Conservation (phyloP, 2,797 vertebrate species). For the Poeciliopsis infans region DNA sequence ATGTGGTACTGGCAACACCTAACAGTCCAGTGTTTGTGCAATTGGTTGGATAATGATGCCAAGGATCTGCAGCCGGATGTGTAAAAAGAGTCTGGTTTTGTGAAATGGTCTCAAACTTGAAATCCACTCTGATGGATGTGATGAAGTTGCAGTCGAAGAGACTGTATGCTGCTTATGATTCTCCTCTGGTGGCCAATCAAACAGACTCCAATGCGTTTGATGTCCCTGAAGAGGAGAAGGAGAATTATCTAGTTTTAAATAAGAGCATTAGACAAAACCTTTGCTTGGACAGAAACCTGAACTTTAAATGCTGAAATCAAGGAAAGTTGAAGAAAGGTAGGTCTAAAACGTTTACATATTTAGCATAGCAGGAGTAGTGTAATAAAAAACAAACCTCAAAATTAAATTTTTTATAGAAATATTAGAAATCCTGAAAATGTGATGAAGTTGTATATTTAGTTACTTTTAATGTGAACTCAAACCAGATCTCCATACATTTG, state of each 20-base stretch:
- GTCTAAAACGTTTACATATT: not conserved
- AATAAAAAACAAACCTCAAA: not conserved
- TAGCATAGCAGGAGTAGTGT: not conserved
- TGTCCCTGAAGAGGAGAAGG: slow-evolving; percentile 71
- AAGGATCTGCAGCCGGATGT: slow-evolving; percentile 57
- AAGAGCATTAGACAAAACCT: not conserved
- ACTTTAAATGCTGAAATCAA: not conserved
- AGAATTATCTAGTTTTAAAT: slow-evolving; percentile 21
- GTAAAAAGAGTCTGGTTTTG: slow-evolving; percentile 54
- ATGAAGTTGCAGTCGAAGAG: slow-evolving; percentile 94
- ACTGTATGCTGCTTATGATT: slow-evolving; percentile 99
- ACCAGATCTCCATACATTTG: not conserved
- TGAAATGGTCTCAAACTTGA: slow-evolving; percentile 83
- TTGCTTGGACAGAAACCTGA: not conserved
- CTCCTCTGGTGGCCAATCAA: slow-evolving; percentile 93
- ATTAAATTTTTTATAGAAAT: not conserved
- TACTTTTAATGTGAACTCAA: not conserved
- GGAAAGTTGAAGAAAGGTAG: not conserved
- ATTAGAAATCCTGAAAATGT: not conserved
- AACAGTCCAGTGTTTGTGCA: slow-evolving; percentile 71
- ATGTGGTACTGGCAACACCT: slow-evolving; percentile 60
- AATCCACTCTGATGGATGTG: slow-evolving; percentile 91
- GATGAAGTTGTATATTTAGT: not conserved
- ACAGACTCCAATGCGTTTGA: slow-evolving; percentile 82
- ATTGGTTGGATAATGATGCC: slow-evolving; percentile 55